phyloP scores from a whole-genome alignment of 2,888 invertebrate genomes.

The Notodonta dromedarius region DNA sequence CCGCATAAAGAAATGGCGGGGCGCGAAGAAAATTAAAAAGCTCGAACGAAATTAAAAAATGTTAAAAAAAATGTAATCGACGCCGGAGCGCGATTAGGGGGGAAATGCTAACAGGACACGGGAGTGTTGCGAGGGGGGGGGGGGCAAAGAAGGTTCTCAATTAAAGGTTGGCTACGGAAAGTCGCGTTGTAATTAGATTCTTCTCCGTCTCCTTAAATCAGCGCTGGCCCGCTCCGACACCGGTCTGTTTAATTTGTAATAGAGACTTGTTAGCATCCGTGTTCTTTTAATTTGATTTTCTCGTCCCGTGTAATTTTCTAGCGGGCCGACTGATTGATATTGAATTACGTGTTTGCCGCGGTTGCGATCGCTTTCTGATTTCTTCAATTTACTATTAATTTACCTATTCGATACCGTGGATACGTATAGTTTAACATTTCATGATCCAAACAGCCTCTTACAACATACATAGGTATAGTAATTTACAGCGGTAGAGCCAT shows the following conservation, averaged over 20 bases:
- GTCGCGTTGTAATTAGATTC: slow-evolving; percentile 81
- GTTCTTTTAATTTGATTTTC: slow-evolving; percentile 75
- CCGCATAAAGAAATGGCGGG: slow-evolving; percentile 74
- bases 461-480: too few species aligned
- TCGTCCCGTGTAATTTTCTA: slow-evolving; percentile 57
- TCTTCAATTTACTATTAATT: slow-evolving; percentile 32
- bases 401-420: slow-evolving; percentile 18
- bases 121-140: slow-evolving; percentile 34
- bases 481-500: too few species aligned
- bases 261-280: slow-evolving; percentile 79
- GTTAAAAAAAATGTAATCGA: slow-evolving; percentile 82
- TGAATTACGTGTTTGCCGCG: slow-evolving; percentile 54
- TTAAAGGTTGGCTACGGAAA: slow-evolving; percentile 78
- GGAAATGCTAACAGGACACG: slow-evolving; percentile 71
- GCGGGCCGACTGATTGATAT: slow-evolving; percentile 65
- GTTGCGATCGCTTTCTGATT: slow-evolving; percentile 37
- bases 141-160: slow-evolving; percentile 73
- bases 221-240: slow-evolving; percentile 67
- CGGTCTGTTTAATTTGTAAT: slow-evolving; percentile 81
- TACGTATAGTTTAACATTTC: too few species aligned
- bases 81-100: slow-evolving; percentile 72
- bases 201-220: slow-evolving; percentile 81
- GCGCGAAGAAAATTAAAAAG: slow-evolving; percentile 82
- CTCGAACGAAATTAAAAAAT: slow-evolving; percentile 82
- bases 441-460: too few species aligned